Percentiles rank a stretch among this genome's conserved stretches.
Evolutionary conservation across 2,888 invertebrate species (phyloP).

Genomic region (Allophyes oxyacanthae): DNA sequence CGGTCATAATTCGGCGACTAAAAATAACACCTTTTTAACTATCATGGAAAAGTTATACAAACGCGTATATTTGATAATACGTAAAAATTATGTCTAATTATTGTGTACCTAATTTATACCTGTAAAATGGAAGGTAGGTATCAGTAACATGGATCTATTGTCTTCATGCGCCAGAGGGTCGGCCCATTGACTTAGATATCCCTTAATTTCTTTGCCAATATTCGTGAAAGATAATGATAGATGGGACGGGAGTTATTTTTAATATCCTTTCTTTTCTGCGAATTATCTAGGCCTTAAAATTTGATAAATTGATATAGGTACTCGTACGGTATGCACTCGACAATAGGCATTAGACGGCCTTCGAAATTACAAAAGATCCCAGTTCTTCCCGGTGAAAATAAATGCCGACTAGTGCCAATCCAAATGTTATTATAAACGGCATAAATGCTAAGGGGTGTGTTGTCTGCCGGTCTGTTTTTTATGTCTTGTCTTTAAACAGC

Average conservation of each 20-base stretch:
- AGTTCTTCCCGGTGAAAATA: too few relatives aligned
- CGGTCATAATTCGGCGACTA: too few relatives aligned
- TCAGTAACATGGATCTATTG: slow-evolving; percentile 17
- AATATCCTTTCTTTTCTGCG: slow-evolving; percentile 7
- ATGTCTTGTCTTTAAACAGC: too few relatives aligned
- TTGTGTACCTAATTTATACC: background rate
- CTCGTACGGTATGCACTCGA: background rate
- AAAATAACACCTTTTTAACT: too few relatives aligned
- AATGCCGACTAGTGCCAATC: too few relatives aligned
- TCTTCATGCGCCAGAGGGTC: slow-evolving; percentile 15
- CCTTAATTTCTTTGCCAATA: slow-evolving; percentile 34
- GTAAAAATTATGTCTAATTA: background rate
- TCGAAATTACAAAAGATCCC: too few relatives aligned
- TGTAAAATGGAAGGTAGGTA: background rate
- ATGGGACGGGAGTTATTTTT: slow-evolving; percentile 34
- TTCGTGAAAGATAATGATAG: slow-evolving; percentile 33
- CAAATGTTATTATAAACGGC: too few relatives aligned
- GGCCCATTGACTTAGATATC: slow-evolving; percentile 26
- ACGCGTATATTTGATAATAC: too few relatives aligned
- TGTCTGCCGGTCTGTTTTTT: too few relatives aligned
- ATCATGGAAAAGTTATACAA: too few relatives aligned
- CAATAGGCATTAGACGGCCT: too few relatives aligned
- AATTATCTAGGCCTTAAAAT: slow-evolving; percentile 6
- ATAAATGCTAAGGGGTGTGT: too few relatives aligned
- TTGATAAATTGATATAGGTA: slow-evolving; percentile 11